Percentiles rank a stretch among this genome's conserved stretches.
phyloP scores from a whole-genome alignment of 2,888 invertebrate species.

The Erebia epiphron region DNA sequence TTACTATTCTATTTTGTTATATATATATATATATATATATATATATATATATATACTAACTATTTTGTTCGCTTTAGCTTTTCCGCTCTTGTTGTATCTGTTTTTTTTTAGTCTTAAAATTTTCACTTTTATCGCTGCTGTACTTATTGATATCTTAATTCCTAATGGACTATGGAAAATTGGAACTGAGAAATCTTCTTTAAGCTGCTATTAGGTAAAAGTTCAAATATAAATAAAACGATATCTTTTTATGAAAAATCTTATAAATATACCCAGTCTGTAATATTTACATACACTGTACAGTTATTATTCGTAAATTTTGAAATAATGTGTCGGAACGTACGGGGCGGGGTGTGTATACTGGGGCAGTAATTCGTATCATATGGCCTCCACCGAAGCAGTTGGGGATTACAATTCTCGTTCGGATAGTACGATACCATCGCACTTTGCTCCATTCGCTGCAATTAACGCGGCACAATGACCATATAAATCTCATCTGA shows the following conservation, averaged over 20 bases:
- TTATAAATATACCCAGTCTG: background rate
- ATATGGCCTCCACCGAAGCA: slow-evolving; percentile 47
- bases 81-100: background rate
- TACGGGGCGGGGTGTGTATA: slow-evolving; percentile 19
- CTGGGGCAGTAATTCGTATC: slow-evolving; percentile 34
- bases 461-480: slow-evolving; percentile 80
- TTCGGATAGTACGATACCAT: slow-evolving; percentile 71
- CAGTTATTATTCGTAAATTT: slow-evolving; percentile 4
- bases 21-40: no score
- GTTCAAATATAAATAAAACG: no score
- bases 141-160: background rate
- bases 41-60: no score
- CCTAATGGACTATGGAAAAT: background rate
- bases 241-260: background rate
- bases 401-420: slow-evolving; percentile 66
- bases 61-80: no score
- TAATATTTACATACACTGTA: background rate
- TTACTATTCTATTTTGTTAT: no score
- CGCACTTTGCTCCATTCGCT: slow-evolving; percentile 73
- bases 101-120: background rate
- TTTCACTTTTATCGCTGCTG: background rate
- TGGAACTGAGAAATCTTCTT: background rate
- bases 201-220: background rate
- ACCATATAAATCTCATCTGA: slow-evolving; percentile 78
- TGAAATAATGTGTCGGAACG: slow-evolving; percentile 14